Percentiles rank a stretch among this genome's conserved stretches.
These are phyloP conservation scores for Aleiodes testaceus DNA, from an alignment of 2,888 invertebrate species.

Conservation along the genomic window DNA sequence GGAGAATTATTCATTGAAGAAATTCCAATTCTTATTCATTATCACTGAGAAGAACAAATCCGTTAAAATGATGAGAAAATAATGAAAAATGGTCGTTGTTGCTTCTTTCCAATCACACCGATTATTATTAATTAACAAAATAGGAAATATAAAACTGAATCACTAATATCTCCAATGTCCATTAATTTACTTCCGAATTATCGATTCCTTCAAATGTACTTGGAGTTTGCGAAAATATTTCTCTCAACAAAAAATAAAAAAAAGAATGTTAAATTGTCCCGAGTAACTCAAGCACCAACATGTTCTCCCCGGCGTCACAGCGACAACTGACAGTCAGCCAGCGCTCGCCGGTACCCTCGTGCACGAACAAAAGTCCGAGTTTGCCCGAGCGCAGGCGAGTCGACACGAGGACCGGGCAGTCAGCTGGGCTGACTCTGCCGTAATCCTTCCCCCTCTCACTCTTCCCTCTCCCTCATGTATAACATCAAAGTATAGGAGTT, in stretches of 20 bases:
- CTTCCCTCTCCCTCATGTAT: not conserved
- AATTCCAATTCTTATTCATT: too few relatives aligned
- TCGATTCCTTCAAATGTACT: too few relatives aligned
- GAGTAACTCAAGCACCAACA: slow-evolving; percentile 54
- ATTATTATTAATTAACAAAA: too few relatives aligned
- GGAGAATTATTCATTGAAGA: too few relatives aligned
- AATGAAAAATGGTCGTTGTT: too few relatives aligned
- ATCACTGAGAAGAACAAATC: too few relatives aligned
- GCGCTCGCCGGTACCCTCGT: slow-evolving; percentile 65
- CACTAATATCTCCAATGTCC: too few relatives aligned
- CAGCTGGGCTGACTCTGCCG: slow-evolving; percentile 59
- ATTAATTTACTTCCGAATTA: too few relatives aligned
- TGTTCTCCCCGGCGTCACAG: slow-evolving; percentile 62
- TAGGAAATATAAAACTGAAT: too few relatives aligned
- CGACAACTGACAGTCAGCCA: slow-evolving; percentile 65
- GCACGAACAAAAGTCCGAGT: slow-evolving; percentile 67
- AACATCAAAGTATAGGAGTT: slow-evolving; percentile 9
- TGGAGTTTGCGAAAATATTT: not conserved
- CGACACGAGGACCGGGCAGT: slow-evolving; percentile 60
- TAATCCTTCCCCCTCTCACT: slow-evolving; percentile 14
- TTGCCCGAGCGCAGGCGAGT: slow-evolving; percentile 54
- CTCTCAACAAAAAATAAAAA: slow-evolving; percentile 26
- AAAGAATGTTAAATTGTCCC: slow-evolving; percentile 50
- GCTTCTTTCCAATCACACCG: too few relatives aligned
- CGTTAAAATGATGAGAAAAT: too few relatives aligned